Evolutionary conservation across 2,888 invertebrate species (phyloP).

Genomic region (Hyposoter dolosus): DNA sequence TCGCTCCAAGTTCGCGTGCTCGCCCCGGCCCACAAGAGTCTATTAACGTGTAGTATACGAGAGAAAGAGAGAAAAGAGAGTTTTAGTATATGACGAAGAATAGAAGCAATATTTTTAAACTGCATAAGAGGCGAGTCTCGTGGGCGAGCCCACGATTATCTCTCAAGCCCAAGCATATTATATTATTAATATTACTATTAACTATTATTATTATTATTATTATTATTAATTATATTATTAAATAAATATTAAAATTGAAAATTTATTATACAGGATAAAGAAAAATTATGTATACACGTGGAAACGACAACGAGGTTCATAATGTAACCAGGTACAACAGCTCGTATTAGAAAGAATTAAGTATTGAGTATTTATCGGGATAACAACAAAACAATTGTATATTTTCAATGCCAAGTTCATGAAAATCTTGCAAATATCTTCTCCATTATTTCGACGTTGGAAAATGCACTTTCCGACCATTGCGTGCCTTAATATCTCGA

Average conservation of each 20-base stretch:
- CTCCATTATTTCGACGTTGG: constrained; percentile 23
- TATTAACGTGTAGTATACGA: constrained; percentile 78
- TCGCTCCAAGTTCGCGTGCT: constrained; percentile 66
- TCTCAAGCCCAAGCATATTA: constrained; percentile 60
- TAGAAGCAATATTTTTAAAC: constrained; percentile 79
- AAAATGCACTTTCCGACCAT: constrained; percentile 25
- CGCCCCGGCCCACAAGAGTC: constrained; percentile 80
- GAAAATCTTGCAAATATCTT: constrained; percentile 25
- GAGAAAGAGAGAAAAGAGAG: constrained; percentile 53
- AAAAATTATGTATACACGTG: constrained; percentile 62
- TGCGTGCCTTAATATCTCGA: constrained; percentile 64
- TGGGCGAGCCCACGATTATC: constrained; percentile 73
- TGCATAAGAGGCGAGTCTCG: constrained; percentile 69
- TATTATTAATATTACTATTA: constrained; percentile 60
- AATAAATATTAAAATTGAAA: constrained; percentile 52
- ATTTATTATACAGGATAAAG: constrained; percentile 62
- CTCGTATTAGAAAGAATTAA: constrained; percentile 25
- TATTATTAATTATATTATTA: constrained; percentile 42
- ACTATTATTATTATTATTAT: constrained; percentile 50
- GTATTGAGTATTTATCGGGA: constrained; percentile 50
- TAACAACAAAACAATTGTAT: constrained; percentile 20
- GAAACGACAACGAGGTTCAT: constrained; percentile 54
- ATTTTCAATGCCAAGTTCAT: constrained; percentile 55
- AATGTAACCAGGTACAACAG: constrained; percentile 45
- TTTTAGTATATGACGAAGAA: constrained; percentile 49